Evolutionary conservation across 1,140 invertebrate genomes (phyloP).

Genomic region (Hesperophylax magnus): DNA sequence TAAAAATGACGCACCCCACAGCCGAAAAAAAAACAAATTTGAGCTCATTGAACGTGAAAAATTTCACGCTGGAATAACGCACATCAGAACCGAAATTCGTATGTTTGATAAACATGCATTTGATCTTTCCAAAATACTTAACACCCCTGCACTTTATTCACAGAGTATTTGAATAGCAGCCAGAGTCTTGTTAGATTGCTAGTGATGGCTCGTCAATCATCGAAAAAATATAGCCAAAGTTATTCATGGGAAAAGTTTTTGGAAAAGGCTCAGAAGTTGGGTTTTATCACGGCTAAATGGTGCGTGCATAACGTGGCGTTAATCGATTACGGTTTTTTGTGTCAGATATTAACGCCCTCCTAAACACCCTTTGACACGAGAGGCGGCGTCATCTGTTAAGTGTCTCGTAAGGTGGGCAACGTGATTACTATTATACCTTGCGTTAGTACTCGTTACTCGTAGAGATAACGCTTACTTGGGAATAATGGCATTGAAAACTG

Average conservation of each 20-base stretch:
- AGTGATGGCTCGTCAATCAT: slow-evolving; percentile 38
- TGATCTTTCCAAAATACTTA: no score
- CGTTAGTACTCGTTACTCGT: no score
- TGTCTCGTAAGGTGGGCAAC: not conserved
- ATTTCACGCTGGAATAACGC: no score
- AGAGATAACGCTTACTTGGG: no score
- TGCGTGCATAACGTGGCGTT: slow-evolving; percentile 32
- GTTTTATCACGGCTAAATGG: slow-evolving; percentile 40
- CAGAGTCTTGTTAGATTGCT: slow-evolving; percentile 16
- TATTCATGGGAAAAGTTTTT: slow-evolving; percentile 46
- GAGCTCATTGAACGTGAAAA: no score
- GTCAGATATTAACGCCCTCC: slow-evolving; percentile 39
- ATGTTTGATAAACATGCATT: no score
- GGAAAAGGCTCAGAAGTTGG: slow-evolving; percentile 36
- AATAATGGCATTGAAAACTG: no score
- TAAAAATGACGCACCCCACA: no score
- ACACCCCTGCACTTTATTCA: not conserved
- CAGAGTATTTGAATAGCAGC: slow-evolving; percentile 21
- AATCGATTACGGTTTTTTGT: slow-evolving; percentile 46
- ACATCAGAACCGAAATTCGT: no score
- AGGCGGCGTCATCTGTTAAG: slow-evolving; percentile 26
- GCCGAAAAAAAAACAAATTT: no score
- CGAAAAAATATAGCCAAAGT: slow-evolving; percentile 42
- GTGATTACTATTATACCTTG: no score
- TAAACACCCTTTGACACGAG: slow-evolving; percentile 15